Evolutionary conservation across 2,797 vertebrate genomes (phyloP), one percentile per base, ranked within the genome.

Genomic region (Gallinago solitaria): DNA sequence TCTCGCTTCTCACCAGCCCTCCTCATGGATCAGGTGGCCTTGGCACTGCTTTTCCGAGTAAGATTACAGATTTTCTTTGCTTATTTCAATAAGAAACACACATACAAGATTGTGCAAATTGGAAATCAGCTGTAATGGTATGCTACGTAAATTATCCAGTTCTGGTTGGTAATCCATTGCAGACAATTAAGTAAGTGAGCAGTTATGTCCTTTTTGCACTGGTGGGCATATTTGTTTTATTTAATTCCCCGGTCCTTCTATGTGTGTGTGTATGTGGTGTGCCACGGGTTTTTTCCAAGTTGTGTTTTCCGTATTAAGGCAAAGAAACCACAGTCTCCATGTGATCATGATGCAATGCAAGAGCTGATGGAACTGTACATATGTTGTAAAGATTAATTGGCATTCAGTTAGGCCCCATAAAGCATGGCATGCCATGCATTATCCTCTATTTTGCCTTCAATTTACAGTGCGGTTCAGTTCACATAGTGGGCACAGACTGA

Each of bases 301-400:
- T 68, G 37, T 59, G 33, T 94, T 95, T 95, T 95, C 83, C 27
- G 1, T 94, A 68, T 77, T 45, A 56, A 84, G 80, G 88, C 76
- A 63, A n/a, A 85, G 87, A 75, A 73, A 63, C 48, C 35, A 20
- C 59, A 32, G 45, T 56, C 75, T 95, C 65, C 53, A 5, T 18
- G 60, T 74, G 77, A 75, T 78, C 50, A 2, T 64, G 71, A 92
- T 63, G 53, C 79, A 83, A 43, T 23, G 37, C 65, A 61, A 45
- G 75, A 80, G 83, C 78, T 71, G 86, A 67, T 68, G 50, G 61
- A 83, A 35, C 27, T 28, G 85, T 51, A 84, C 59, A 19, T 93
- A 68, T 76, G 75, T 79, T 95, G 80, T 95, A 92, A 94, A 84
- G 51, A 71, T 96, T 95, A 95, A 96, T 50, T 96, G 89, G 59